These are phyloP conservation scores for Yponomeuta malinellus DNA, from an alignment of 2,888 invertebrate genomes.

Conservation along the genomic window DNA sequence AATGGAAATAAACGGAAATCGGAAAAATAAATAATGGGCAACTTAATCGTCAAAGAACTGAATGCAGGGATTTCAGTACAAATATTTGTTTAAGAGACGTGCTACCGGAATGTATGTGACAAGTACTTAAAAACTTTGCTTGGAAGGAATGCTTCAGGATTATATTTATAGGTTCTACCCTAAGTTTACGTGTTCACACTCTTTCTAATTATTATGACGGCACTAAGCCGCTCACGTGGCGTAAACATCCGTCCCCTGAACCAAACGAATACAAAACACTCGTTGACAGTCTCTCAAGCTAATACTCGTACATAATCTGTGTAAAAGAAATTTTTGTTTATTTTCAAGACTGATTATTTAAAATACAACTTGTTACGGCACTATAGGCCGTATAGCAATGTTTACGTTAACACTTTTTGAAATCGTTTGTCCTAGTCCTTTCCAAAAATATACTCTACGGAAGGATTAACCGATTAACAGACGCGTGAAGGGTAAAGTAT, in stretches of 20 bases:
- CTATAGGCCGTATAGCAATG: constrained; percentile 60
- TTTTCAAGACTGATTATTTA: constrained; percentile 53
- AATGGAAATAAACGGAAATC: constrained; percentile 8
- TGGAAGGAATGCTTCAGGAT: too few relatives aligned
- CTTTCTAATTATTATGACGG: constrained; percentile 60
- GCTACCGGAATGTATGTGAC: background rate
- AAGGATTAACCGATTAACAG: background rate
- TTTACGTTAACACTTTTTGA: constrained; percentile 54
- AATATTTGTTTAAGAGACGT: background rate
- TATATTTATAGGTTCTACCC: background rate
- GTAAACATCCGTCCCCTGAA: constrained; percentile 41
- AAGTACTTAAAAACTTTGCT: background rate
- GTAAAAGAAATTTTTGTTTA: constrained; percentile 44
- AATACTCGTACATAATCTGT: constrained; percentile 61
- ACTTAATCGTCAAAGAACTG: background rate
- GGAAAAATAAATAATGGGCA: background rate
- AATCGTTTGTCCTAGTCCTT: constrained; percentile 27
- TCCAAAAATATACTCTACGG: constrained; percentile 30
- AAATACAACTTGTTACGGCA: constrained; percentile 34
- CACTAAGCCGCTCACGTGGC: constrained; percentile 63
- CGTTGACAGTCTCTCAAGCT: constrained; percentile 65
- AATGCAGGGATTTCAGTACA: background rate
- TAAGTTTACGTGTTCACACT: constrained; percentile 58
- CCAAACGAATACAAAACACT: constrained; percentile 42
- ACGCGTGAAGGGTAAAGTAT: background rate